A percentile compares a stretch with the other conserved stretches of the same genome.
Conservation (phyloP, 2,888 invertebrate genomes). For the Limnephilus auricula region DNA sequence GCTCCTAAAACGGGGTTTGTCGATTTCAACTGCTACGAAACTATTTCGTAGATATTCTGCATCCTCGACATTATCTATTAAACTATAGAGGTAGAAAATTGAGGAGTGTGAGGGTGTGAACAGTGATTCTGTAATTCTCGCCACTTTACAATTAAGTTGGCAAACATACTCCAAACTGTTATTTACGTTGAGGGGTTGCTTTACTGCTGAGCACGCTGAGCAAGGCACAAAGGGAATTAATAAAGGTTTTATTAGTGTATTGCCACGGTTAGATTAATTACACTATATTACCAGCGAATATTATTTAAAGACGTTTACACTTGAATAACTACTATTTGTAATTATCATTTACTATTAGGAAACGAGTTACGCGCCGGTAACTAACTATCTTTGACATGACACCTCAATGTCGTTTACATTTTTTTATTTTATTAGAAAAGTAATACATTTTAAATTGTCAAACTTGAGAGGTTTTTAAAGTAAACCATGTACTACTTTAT, state of each 20-base stretch:
- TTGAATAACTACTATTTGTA: neutral
- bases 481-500: neutral
- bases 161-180: neutral
- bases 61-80: neutral
- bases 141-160: neutral
- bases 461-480: neutral
- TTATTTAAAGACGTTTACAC: neutral
- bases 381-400: too few relatives aligned
- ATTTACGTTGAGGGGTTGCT: slow-evolving; percentile 2
- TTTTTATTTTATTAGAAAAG: too few relatives aligned
- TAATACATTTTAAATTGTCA: neutral
- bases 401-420: too few relatives aligned
- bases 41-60: neutral
- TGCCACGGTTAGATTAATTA: neutral
- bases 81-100: neutral
- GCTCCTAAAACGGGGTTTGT: too few relatives aligned
- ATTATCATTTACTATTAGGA: neutral
- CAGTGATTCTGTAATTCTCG: neutral
- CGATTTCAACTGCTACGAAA: too few relatives aligned
- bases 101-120: neutral
- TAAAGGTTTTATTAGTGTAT: neutral
- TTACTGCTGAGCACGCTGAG: neutral
- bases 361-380: neutral
- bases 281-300: neutral
- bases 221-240: neutral